Conservation (phyloP, 1,140 invertebrate genomes). For the Drosophila sproati region DNA sequence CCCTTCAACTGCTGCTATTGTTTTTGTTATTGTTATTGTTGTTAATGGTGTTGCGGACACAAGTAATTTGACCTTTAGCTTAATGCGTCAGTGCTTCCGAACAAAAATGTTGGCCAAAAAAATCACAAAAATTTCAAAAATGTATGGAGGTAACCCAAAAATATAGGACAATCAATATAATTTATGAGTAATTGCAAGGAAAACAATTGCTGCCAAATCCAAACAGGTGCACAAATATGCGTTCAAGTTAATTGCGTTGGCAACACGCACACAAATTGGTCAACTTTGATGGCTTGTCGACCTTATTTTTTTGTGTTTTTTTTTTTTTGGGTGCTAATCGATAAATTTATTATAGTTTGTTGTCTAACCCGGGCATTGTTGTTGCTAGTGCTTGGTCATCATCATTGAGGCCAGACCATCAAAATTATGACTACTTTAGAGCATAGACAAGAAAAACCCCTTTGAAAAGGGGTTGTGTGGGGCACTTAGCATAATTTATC, state of each 20-base stretch:
- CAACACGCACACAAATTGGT: constrained; percentile 72
- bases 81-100: constrained; percentile 60
- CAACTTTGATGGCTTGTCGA: constrained; percentile 44
- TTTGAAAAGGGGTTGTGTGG: background rate
- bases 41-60: constrained; percentile 16
- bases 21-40: background rate
- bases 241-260: constrained; percentile 59
- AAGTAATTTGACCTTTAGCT: constrained; percentile 68
- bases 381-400: constrained; percentile 32
- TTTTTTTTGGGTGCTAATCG: constrained; percentile 58
- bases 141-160: constrained; percentile 31
- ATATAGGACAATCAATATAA: constrained; percentile 80
- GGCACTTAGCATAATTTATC: constrained; percentile 54
- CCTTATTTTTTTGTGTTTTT: constrained; percentile 10
- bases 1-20: constrained; percentile 19
- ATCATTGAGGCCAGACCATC: constrained; percentile 53
- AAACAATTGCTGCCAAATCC: constrained; percentile 63
- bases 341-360: constrained; percentile 64
- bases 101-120: constrained; percentile 36
- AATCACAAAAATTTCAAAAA: background rate
- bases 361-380: constrained; percentile 50
- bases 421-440: constrained; percentile 42
- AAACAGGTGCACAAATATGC: constrained; percentile 61
- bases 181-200: constrained; percentile 65
- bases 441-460: background rate